Percentiles rank a stretch among this genome's conserved stretches.
Evolutionary conservation across 2,888 invertebrate genomes (phyloP).

Genomic region (Acronicta leporina): DNA sequence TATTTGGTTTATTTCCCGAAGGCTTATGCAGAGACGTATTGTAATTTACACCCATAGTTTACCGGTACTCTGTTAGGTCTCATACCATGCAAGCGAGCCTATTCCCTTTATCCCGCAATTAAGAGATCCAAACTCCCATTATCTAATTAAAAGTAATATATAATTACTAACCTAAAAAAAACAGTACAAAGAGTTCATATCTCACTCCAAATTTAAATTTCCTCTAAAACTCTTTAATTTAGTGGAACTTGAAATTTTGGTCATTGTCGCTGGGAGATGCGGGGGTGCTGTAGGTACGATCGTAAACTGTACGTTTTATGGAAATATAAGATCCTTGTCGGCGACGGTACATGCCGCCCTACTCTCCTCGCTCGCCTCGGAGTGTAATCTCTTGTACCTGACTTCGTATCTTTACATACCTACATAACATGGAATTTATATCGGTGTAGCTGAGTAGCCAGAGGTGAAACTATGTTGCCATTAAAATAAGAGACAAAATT

Average conservation of each 20-base stretch:
- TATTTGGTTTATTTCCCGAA: too few species aligned
- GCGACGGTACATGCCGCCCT: constrained; percentile 65
- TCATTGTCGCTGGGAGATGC: constrained; percentile 56
- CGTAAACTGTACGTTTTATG: constrained; percentile 83
- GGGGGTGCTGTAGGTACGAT: constrained; percentile 70
- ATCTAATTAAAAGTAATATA: too few species aligned
- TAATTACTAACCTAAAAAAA: too few species aligned
- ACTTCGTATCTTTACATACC: constrained; percentile 59
- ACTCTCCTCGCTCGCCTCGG: constrained; percentile 61
- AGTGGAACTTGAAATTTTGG: constrained; percentile 59
- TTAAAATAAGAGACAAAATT: too few species aligned
- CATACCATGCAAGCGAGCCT: too few species aligned
- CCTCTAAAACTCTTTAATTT: constrained; percentile 30
- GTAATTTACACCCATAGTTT: too few species aligned
- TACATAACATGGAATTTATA: constrained; percentile 51
- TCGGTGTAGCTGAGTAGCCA: constrained; percentile 27
- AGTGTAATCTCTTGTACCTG: constrained; percentile 73
- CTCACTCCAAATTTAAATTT: constrained; percentile 16
- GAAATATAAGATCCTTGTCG: constrained; percentile 85
- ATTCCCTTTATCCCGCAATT: too few species aligned
- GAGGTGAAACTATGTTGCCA: constrained; percentile 26
- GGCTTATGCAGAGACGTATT: too few species aligned
- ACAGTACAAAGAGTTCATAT: neutral
- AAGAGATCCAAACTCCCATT: too few species aligned
- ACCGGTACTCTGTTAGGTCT: too few species aligned